A percentile compares a stretch with the other conserved stretches of the same genome.
These are phyloP conservation scores for Furnarius figulus DNA, from an alignment of 2,113 vertebrate genomes.

Conservation along the genomic window DNA sequence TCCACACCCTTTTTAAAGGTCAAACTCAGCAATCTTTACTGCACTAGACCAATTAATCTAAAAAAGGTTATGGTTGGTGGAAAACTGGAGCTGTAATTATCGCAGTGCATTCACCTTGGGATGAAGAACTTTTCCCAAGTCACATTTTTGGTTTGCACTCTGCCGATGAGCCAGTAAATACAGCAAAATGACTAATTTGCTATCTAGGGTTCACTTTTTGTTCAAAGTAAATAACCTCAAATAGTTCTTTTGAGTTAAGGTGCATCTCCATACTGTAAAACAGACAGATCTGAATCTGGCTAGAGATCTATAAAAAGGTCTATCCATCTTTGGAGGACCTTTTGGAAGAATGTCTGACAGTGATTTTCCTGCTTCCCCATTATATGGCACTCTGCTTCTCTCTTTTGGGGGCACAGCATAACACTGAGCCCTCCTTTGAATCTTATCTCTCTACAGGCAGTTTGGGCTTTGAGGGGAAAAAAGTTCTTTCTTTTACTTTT, in stretches of 20 bases:
- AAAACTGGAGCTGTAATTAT: conserved; percentile 8
- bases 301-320: background rate
- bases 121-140: background rate
- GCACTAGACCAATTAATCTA: background rate
- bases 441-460: background rate
- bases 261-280: background rate
- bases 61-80: background rate
- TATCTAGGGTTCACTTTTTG: background rate
- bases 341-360: background rate
- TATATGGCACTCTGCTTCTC: background rate
- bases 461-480: background rate
- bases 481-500: background rate
- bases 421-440: background rate
- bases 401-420: background rate
- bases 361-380: background rate
- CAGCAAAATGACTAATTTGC: background rate
- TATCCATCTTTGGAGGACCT: background rate
- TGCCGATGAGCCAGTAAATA: background rate
- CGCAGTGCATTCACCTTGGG: background rate
- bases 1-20: conserved; percentile 24
- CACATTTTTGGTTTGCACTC: background rate
- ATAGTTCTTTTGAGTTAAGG: background rate
- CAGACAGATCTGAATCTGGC: background rate
- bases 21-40: background rate
- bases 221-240: background rate